Evolutionary conservation across 1,140 invertebrate species (phyloP), one percentile per base, ranked within the genome.

Genomic region (Micrasema longulum): DNA sequence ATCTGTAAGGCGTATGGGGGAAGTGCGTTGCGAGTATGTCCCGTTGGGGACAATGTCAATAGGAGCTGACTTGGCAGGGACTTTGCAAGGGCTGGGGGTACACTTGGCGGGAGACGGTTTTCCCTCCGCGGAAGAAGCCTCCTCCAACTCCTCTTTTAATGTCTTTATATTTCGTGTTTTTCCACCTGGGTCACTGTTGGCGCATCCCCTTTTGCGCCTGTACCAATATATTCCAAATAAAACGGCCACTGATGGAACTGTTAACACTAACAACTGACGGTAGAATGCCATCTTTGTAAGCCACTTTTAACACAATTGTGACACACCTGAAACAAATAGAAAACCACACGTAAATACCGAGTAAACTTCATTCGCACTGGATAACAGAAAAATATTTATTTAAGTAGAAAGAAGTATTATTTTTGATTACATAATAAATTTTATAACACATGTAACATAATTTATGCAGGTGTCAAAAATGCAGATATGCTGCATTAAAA

Each of bases 141-240:
- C 82, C 74, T 83, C 82, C 65, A 84, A 76, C 75, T 86, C 83
- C 76, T 85, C 80, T 79, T 82, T 80, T 65, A 85, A 78, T 77
- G 77, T 82, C 80, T 85, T 85, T 79, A 81, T 79, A 74, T 76
- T 84, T 81, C 84, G 82, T 80, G 57, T 63, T 52, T 82, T 85
- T 82, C 83, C 83, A 73, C 84, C 83, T 69, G 84, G 83, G 83
- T 85, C 84, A 84, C 82, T 83, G 80, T 84, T 85, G 76, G 82
- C 81, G 78, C 81, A 83, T 74, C 82, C 82, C 80, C 86, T 85
- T 82, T 87, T 88, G 83, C 86, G 87, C 83, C 84, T 87, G 85
- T 87, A 89, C 88, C 88, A 89, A 77, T 88, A 87, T 79, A 88
- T 88, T 75, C 87, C 87, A 77, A 89, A 82, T 72, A 89, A 80